Evolutionary conservation across 2,113 vertebrate genomes (phyloP), one percentile per base, ranked within the genome.

Genomic region (Phycodurus eques): DNA sequence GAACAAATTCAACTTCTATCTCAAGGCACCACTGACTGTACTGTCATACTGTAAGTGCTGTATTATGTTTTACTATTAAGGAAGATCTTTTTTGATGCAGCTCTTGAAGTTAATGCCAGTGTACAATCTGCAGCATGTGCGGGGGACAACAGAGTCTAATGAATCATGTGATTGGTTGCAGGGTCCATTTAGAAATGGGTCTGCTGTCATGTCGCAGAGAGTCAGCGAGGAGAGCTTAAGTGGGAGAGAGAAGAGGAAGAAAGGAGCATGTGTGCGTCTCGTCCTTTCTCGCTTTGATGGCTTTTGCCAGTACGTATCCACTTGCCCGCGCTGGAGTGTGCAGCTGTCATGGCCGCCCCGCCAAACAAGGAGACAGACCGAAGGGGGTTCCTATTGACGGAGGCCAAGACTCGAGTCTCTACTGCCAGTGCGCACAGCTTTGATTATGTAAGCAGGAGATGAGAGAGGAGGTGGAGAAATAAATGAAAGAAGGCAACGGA

Each of bases 331-430:
- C 80, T 83, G 77, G 82, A 84, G 80, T 81, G 77, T 67, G 72
- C 71, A 83, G 83, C 85, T 89, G 87, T 79, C 81, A 84, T 67
- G 46, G 66, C 76, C 82, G 83, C 73, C 80, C 82, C 75, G 5
- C 68, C 79, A 87, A 81, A 88, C 79, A 82, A 68, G 71, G 61
- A 80, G 77, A 67, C 70, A 71, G 74, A 78, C 76, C 82, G 68
- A 84, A 66, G 60, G 70, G 65, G 71, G 77, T 80, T 87, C 79
- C 79, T 79, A 60, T 80, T 85, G 78, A 85, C 63, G 63, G 76
- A 81, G 71, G 82, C 74, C 77, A 73, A 60, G 68, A 68, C 80
- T 82, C 78, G 57, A 71, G 72, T 86, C 79, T 78, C 68, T n/a
- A 27, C 76, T 81, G 84, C 79, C 73, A 42, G 67, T 14, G 62